Base-by-base conservation (phyloP, 2,113 vertebrate species). In the Apeltes quadracus region DNA sequence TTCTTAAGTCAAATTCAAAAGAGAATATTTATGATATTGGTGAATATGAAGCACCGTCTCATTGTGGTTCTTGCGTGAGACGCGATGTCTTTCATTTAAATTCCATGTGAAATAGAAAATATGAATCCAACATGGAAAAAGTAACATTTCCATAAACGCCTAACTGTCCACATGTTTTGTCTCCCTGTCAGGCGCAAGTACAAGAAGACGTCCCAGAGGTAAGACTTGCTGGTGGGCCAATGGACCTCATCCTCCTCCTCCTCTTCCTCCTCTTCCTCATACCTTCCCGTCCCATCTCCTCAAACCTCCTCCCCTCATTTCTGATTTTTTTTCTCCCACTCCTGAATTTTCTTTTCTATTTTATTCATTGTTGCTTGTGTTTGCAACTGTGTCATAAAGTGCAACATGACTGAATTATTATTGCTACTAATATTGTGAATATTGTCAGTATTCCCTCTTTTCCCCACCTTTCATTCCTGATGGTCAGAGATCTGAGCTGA, bases 161-260 rank as follows among this genome's bases (percentile, higher is more conserved):
- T 86, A 67, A 83, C 69, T 79, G 5, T 68, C 56, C 61, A 56
- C 43, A 25, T 90, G 63, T 87, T 79, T 91, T 41, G 86, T 91
- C 81, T 88, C 58, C 87, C 81, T 84, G 89, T 81, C 94, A 99
- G 98, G 96, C 96, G 97, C 92, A 99, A 99, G 93, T 99, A 99
- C 88, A 99, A 98, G 97, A 99, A 99, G 96, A 99, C 96, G 9
- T 99, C 98, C 72, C 98, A 99, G 94, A 99, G 98, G 98, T 99
- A 98, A 98, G 97, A 89, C 48, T 43, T 74, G 66, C 66, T 76
- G 81, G 75, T 53, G 81, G 80, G 83, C 87, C 76, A 48, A 29
- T 76, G 84, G 78, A 74, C 61, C 39, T 62, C 62, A 41, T 71
- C 39, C 8, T 10, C 55, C 46, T 71, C 39, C 8, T 10, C 55